A percentile compares a stretch with the other conserved stretches of the same genome.
phyloP scores from a whole-genome alignment of 2,797 vertebrate genomes.

The Acipenser oxyrinchus region DNA sequence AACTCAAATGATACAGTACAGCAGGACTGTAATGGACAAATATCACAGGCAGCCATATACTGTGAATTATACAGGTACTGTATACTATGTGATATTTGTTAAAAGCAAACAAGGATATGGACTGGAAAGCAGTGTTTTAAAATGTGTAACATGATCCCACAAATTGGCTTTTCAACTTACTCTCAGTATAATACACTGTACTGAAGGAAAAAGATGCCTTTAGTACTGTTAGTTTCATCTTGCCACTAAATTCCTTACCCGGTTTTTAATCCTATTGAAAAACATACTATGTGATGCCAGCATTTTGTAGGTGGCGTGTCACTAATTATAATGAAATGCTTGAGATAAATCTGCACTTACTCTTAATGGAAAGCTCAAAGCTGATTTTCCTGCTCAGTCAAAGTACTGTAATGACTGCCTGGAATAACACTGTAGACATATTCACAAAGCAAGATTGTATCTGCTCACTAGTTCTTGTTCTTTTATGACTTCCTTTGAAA shows the following conservation, averaged over 20 bases:
- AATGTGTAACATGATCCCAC: too few species aligned
- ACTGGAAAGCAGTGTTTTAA: too few species aligned
- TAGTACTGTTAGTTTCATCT: slow-evolving; percentile 15
- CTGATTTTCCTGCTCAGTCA: slow-evolving; percentile 27
- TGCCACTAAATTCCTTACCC: background rate
- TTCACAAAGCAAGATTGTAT: slow-evolving; percentile 45
- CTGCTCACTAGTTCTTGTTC: slow-evolving; percentile 31
- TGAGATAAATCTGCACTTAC: slow-evolving; percentile 32
- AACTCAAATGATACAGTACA: too few species aligned
- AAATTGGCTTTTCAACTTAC: too few species aligned
- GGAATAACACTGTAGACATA: slow-evolving; percentile 32
- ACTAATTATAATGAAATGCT: slow-evolving; percentile 57
- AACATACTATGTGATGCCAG: slow-evolving; percentile 28
- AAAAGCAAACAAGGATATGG: too few species aligned
- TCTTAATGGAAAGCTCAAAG: slow-evolving; percentile 46
- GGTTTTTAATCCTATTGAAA: slow-evolving; percentile 17
- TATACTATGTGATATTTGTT: too few species aligned
- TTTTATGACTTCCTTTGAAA: slow-evolving; percentile 70
- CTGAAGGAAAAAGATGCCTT: background rate
- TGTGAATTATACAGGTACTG: too few species aligned
- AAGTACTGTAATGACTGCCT: slow-evolving; percentile 13
- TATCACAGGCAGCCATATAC: too few species aligned
- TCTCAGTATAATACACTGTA: background rate
- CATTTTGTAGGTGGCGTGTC: slow-evolving; percentile 51
- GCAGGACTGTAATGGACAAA: too few species aligned